Evolutionary conservation across 1,140 invertebrate species (phyloP).

Genomic region (Teleogryllus occipitalis): DNA sequence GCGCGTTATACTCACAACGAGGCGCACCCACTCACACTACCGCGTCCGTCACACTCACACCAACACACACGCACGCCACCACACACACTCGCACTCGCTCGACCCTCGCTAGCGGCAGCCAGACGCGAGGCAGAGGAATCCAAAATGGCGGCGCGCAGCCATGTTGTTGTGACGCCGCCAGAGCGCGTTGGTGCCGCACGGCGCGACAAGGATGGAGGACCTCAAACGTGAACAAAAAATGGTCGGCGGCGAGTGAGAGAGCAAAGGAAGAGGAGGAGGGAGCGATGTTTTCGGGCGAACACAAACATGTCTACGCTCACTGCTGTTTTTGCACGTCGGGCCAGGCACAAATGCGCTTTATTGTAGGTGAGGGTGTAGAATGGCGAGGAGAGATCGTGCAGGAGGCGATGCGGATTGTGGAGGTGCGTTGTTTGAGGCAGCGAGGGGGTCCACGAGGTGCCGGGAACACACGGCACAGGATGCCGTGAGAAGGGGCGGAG

Average conservation of each 20-base stretch:
- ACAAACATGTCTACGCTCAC: not conserved
- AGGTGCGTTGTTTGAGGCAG: too few species aligned
- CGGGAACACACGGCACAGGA: too few species aligned
- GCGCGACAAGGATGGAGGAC: not conserved
- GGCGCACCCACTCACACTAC: not conserved
- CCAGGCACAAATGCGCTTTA: not conserved
- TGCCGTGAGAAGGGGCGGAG: too few species aligned
- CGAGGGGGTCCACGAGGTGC: too few species aligned
- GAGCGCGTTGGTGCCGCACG: not conserved
- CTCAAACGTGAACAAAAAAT: not conserved
- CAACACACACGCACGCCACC: not conserved
- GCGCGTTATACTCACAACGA: too few species aligned
- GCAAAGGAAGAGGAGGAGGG: not conserved
- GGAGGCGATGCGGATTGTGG: too few species aligned
- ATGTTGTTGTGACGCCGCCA: not conserved
- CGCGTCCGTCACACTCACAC: not conserved
- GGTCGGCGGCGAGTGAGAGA: not conserved
- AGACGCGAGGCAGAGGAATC: not conserved
- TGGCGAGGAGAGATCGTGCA: too few species aligned
- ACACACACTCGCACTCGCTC: not conserved
- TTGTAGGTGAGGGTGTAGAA: not conserved
- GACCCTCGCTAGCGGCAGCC: too few species aligned
- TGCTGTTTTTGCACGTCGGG: constrained; percentile 3
- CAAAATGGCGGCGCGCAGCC: not conserved
- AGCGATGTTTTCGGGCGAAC: not conserved